phyloP scores from a whole-genome alignment of 2,888 invertebrate genomes.

The Plagiodera versicolora region DNA sequence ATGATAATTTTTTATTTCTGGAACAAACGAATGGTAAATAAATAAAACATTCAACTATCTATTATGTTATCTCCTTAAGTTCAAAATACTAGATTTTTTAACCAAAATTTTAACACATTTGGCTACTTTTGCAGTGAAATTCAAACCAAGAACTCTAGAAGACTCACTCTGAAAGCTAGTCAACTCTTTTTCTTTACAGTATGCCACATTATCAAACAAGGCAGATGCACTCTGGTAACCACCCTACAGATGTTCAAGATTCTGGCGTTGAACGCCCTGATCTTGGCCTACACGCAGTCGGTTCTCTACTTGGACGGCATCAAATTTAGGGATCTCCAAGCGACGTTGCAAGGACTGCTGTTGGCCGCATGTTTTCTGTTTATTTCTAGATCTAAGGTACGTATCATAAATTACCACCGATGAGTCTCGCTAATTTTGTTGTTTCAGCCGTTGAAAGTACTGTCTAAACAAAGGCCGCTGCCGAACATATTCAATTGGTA shows the following conservation, averaged over 20 bases:
- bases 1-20: no score
- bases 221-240: constrained; percentile 97
- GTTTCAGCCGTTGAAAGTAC: constrained; percentile 84
- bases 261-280: constrained; percentile 94
- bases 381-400: constrained; percentile 94
- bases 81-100: no score
- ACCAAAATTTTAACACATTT: no score
- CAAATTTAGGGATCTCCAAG: constrained; percentile 96
- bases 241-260: constrained; percentile 99
- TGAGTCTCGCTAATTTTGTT: constrained; percentile 32
- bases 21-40: no score
- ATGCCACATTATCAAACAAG: constrained; percentile 99
- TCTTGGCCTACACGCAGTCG: constrained; percentile 97
- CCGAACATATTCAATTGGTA: constrained; percentile 99
- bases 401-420: neutral
- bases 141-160: no score
- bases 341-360: constrained; percentile 93
- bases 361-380: constrained; percentile 97
- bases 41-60: no score
- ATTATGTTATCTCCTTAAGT: no score
- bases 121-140: no score
- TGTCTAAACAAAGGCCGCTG: constrained; percentile 92
- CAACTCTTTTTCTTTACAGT: constrained; percentile 64
- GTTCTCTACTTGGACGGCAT: constrained; percentile 97
- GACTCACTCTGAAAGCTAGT: neutral